Conservation (phyloP, 2,113 vertebrate species). For the Engraulis encrasicolus region DNA sequence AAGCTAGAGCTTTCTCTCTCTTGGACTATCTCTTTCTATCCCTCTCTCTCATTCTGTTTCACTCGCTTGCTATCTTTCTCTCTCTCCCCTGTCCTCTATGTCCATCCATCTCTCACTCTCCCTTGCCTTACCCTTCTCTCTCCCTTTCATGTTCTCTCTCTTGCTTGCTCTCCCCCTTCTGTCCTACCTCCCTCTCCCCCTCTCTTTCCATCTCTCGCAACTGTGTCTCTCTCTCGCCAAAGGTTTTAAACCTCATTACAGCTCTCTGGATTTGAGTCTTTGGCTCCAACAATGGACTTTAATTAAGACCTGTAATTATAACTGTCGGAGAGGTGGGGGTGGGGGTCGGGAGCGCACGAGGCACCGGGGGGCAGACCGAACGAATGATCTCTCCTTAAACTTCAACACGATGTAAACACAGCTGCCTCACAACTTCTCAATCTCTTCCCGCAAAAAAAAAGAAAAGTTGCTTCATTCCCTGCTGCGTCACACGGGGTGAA, state of each 20-base stretch:
- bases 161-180: background rate
- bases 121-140: no score
- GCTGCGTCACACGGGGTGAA: background rate
- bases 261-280: constrained; percentile 55
- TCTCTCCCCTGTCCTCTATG: no score
- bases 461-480: no score
- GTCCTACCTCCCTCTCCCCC: background rate
- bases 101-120: no score
- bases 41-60: no score
- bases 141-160: background rate
- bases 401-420: background rate
- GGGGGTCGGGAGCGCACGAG: constrained; percentile 27
- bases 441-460: background rate
- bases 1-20: no score
- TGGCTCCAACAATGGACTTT: constrained; percentile 56
- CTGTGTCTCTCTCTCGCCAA: constrained; percentile 34
- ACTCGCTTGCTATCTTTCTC: no score
- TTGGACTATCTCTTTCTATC: no score
- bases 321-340: constrained; percentile 43
- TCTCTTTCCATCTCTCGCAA: constrained; percentile 23
- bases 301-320: constrained; percentile 58
- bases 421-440: background rate
- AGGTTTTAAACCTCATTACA: constrained; percentile 61
- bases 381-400: constrained; percentile 28
- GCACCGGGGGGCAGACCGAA: constrained; percentile 29